phyloP scores from a whole-genome alignment of 2,113 vertebrate genomes.

The Porphyrio hochstetteri region DNA sequence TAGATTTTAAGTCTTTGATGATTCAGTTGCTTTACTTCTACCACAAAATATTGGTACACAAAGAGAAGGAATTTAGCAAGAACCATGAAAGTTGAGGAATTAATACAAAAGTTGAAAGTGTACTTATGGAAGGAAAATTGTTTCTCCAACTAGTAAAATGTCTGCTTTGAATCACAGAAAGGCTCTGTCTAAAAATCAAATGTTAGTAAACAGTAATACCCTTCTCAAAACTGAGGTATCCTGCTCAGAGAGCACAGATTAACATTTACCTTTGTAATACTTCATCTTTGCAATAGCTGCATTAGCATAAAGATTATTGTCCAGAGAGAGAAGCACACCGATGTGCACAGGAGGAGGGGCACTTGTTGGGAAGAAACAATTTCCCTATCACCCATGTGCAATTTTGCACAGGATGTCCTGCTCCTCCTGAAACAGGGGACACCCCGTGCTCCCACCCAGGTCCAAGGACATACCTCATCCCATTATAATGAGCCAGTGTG shows the following conservation, averaged over 20 bases:
- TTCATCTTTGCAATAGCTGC: not conserved
- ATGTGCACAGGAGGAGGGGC: not conserved
- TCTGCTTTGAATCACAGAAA: not conserved
- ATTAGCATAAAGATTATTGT: not conserved
- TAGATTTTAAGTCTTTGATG: not conserved
- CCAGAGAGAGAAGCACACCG: not conserved
- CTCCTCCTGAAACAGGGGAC: not conserved
- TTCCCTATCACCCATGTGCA: not conserved
- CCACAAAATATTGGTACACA: not conserved
- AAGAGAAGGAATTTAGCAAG: not conserved
- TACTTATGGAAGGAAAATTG: not conserved
- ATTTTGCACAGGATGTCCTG: not conserved
- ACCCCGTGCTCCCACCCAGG: not conserved
- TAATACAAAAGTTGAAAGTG: not conserved
- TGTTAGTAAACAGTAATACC: not conserved
- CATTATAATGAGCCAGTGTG: accelerated
- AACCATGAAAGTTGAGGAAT: not conserved
- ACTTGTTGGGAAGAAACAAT: not conserved
- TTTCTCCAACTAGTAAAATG: not conserved
- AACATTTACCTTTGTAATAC: not conserved
- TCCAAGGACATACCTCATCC: not conserved
- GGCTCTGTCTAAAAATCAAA: not conserved
- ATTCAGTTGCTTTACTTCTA: not conserved
- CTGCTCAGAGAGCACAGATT: not conserved
- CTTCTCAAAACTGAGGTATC: not conserved